Conservation (phyloP, 2,888 invertebrate genomes). For the Brachycybe producta region DNA sequence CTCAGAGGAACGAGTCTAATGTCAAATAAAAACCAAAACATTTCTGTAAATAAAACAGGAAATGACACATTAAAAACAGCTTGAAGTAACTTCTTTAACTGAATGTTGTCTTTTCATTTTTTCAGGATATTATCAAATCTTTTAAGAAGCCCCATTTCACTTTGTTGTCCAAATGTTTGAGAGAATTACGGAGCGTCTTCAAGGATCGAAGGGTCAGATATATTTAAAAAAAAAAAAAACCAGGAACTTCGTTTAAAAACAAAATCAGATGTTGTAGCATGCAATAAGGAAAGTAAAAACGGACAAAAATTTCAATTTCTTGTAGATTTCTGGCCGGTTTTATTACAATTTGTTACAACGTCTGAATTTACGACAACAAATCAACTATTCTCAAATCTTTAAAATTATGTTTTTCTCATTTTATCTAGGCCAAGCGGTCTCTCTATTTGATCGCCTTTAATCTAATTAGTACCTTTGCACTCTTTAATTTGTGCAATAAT, state of each 20-base stretch:
- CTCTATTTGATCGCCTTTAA: neutral
- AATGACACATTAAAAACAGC: neutral
- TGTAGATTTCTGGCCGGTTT: too few relatives aligned
- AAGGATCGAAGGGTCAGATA: conserved; percentile 1
- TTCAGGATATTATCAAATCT: neutral
- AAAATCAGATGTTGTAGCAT: too few relatives aligned
- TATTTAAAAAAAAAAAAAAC: too few relatives aligned
- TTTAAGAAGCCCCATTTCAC: conserved; percentile 8
- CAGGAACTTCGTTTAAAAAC: too few relatives aligned
- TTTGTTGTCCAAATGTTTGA: neutral
- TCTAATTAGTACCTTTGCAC: neutral
- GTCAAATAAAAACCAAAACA: neutral
- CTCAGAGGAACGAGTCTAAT: neutral
- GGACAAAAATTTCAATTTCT: too few relatives aligned
- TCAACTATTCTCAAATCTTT: neutral
- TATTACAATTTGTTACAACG: too few relatives aligned
- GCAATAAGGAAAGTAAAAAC: too few relatives aligned
- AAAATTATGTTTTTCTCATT: neutral
- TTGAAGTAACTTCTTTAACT: neutral
- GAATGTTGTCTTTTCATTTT: neutral
- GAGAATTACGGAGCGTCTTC: neutral
- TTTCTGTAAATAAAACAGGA: conserved; percentile 1
- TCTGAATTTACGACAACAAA: neutral
- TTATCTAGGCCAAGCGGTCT: neutral
- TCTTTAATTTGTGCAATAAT: conserved; percentile 2